Base-by-base conservation (phyloP, 2,888 invertebrate species). In the Leptogaster cylindrica region DNA sequence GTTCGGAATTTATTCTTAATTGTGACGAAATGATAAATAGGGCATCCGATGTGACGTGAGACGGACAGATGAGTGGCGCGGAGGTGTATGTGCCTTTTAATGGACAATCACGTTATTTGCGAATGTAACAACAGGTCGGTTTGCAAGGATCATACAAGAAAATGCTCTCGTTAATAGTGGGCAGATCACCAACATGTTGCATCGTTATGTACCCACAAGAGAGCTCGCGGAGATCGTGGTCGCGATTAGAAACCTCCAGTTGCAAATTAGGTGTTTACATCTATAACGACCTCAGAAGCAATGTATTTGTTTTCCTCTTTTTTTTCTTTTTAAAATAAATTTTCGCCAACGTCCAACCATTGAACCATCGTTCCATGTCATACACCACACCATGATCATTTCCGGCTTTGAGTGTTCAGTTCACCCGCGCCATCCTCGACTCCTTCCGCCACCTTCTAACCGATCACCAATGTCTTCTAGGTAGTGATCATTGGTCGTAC, bases 11-110 rank as follows among this genome's bases (percentile, higher is more conserved):
- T 44, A 27, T 10, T 28, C 44, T 61, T 61, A 61, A 61, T 61
- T 61, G 61, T 61, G 61, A 44, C 61, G 44, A 61, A 61, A 44
- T 61, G 61, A 61, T 61, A 61, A 61, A 61, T 61, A 61, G 44
- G 61, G n/a, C 44, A 44, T 28, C 18, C 27, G 16, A 52, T 8
- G 51, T n/a, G n/a, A 10, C 31, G 41, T 25, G 33, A 28, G 5
- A 28, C 18, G 18, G 12, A 6, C 10, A 36, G 27, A 36, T 55
- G 7, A n/a, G 39, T 12, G 41, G 6, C 7, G 31, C 2, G 50
- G 50, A 7, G 50, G 50, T 10, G 16, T 25, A 20, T n/a, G n/a
- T n/a, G n/a, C n/a, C n/a, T n/a, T n/a, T n/a, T n/a, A n/a, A 12
- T 44, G 44, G 31, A 12, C 44, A 31, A n/a, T 44, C 44, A 61